These are phyloP conservation scores for Xerus inauris DNA, from an alignment of 2,113 vertebrate species.

Conservation along the genomic window DNA sequence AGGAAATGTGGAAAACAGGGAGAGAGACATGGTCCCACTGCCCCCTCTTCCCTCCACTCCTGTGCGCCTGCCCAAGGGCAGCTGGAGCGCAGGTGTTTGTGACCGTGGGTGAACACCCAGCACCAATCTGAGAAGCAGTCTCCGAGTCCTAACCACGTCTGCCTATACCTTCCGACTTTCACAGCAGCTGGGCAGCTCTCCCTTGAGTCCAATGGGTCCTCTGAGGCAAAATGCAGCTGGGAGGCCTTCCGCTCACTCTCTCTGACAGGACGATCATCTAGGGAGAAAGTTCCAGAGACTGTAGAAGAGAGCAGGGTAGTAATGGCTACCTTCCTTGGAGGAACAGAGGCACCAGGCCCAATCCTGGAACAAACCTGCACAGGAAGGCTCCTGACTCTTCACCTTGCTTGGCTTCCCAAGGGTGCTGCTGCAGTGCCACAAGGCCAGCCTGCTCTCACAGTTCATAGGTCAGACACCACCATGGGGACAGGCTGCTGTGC, in stretches of 20 bases:
- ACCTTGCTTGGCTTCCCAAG: too few relatives aligned
- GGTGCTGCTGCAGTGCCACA: too few relatives aligned
- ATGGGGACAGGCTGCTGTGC: background rate
- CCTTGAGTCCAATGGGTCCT: slow-evolving; percentile 66
- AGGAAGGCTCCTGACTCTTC: background rate
- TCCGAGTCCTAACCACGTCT: background rate
- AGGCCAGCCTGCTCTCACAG: too few relatives aligned
- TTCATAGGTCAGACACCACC: too few relatives aligned
- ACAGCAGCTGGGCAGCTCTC: slow-evolving; percentile 23
- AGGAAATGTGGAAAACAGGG: too few relatives aligned
- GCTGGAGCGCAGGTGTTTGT: background rate
- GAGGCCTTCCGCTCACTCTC: slow-evolving; percentile 87
- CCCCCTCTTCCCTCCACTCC: background rate
- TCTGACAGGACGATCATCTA: slow-evolving; percentile 87
- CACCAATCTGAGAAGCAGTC: background rate
- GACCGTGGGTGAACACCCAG: background rate
- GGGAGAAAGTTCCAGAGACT: background rate
- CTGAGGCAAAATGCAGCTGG: slow-evolving; percentile 85
- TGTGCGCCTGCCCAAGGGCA: background rate
- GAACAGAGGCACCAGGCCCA: background rate
- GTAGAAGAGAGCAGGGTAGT: background rate
- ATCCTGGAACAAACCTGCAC: background rate
- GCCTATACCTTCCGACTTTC: slow-evolving; percentile 65
- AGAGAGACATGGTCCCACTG: background rate
- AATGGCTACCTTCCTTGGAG: background rate